Base-by-base conservation (phyloP, 2,888 invertebrate species). In the Leptopilina myrica region DNA sequence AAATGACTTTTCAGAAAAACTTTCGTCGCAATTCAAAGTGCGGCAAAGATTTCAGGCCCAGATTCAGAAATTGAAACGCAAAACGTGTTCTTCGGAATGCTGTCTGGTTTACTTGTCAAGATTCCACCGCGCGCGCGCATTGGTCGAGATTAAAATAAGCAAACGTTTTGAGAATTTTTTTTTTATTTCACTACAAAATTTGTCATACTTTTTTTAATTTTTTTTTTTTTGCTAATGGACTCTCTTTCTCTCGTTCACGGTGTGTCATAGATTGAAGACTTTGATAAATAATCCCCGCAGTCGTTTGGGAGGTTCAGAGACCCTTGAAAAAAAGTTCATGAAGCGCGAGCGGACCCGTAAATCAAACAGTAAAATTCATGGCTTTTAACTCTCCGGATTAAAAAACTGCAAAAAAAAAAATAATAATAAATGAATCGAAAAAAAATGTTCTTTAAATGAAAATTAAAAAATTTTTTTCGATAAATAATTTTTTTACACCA, bases 11-110 rank as follows among this genome's bases (percentile, higher is more conserved):
- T 14, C 40, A 26, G 33, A 20, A 33, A 33, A 73, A 49, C 49
- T 75, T 78, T 73, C 73, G 43, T 20, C 11, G 43, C 67, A n/a
- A 64, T 65, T 76, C 20, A 76, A 49, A 69, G 49, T 69, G 12
- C 53, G 43, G 40, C 7, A 20, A 76, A 56, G 62, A 43, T 26
- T 43, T 69, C 69, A 69, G 53, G 69, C 53, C 69, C 69, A 69
- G 69, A 49, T 69, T 46, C 66, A 84, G 86, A 87, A 85, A 85
- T 83, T 85, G 83, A 86, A 87, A 86, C 83, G 83, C 84, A 85
- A 88, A 88, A 90, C 88, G 86, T 89, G 89, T 90, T 89, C 86
- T 86, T 64, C 86, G 90, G 89, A 90, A 89, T 90, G 89, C 84
- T 80, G 89, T 87, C 85, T 79, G 83, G 77, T 78, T 84, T 76